Percentiles rank a stretch among this genome's conserved stretches.
Evolutionary conservation across 53 echinoderm and acorn worm genomes (phyloP).

Genomic region (Temnopleurus reevesii): DNA sequence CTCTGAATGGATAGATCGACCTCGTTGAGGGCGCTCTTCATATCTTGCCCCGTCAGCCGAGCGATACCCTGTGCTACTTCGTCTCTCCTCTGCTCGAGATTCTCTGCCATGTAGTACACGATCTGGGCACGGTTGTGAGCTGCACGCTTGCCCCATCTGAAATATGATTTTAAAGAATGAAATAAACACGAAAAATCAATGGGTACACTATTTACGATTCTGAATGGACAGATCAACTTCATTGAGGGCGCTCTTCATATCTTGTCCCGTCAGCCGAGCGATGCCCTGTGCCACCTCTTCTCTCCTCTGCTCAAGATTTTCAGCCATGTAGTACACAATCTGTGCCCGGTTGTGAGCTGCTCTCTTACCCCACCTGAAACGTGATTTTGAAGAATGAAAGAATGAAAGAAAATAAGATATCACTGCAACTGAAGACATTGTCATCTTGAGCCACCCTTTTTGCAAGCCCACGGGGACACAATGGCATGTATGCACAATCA

Average conservation of each 20-base stretch:
- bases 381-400: too few relatives aligned
- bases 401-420: too few relatives aligned
- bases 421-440: too few relatives aligned
- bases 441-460: too few relatives aligned
- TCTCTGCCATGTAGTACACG: constrained; percentile 99
- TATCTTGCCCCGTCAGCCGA: constrained; percentile 75
- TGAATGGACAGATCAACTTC: constrained; percentile 94
- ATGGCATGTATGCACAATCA: too few relatives aligned
- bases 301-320: constrained; percentile 86
- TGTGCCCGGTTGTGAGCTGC: constrained; percentile 99
- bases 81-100: constrained; percentile 80
- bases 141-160: constrained; percentile 98
- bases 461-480: too few relatives aligned
- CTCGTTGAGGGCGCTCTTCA: constrained; percentile 77
- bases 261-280: constrained; percentile 74
- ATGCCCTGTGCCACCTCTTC: constrained; percentile 81
- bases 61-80: constrained; percentile 80
- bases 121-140: constrained; percentile 99
- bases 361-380: constrained; percentile 97
- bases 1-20: constrained; percentile 93
- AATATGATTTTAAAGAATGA: too few relatives aligned
- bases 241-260: constrained; percentile 69
- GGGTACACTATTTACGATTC: too few relatives aligned
- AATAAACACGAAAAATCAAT: too few relatives aligned
- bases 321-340: constrained; percentile 99